Conservation (phyloP, 2,797 vertebrate genomes). For the Thamnophis elegans region DNA sequence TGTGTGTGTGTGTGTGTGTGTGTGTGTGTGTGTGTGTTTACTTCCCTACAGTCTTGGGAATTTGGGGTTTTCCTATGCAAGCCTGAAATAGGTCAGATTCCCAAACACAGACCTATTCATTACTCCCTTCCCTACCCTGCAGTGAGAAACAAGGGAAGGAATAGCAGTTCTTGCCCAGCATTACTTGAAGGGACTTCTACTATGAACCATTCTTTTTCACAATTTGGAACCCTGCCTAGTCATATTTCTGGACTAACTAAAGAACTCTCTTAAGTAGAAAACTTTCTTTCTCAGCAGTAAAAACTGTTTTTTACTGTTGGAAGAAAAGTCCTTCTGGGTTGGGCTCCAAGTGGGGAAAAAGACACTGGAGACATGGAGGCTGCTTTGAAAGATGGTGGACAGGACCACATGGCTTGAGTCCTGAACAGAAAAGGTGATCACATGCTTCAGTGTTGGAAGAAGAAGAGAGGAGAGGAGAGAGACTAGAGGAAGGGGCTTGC, state of each 20-base stretch:
- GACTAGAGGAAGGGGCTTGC: too few species aligned
- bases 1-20: too few species aligned
- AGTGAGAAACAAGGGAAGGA: background rate
- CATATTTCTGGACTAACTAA: background rate
- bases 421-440: too few species aligned
- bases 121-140: background rate
- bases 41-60: background rate
- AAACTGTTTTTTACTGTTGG: background rate
- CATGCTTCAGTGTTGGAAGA: too few species aligned
- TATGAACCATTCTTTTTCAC: background rate
- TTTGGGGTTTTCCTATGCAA: background rate
- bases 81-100: background rate
- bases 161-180: background rate
- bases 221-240: background rate
- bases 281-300: background rate
- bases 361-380: too few species aligned
- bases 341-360: too few species aligned
- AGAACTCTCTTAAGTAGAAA: background rate
- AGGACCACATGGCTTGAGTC: too few species aligned
- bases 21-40: background rate
- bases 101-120: background rate
- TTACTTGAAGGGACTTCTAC: background rate
- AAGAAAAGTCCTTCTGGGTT: too few species aligned
- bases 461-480: too few species aligned
- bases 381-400: too few species aligned